Evolutionary conservation across 1,140 invertebrate species (phyloP), one percentile per base, ranked within the genome.

Genomic region (Leptonema lineaticorne): DNA sequence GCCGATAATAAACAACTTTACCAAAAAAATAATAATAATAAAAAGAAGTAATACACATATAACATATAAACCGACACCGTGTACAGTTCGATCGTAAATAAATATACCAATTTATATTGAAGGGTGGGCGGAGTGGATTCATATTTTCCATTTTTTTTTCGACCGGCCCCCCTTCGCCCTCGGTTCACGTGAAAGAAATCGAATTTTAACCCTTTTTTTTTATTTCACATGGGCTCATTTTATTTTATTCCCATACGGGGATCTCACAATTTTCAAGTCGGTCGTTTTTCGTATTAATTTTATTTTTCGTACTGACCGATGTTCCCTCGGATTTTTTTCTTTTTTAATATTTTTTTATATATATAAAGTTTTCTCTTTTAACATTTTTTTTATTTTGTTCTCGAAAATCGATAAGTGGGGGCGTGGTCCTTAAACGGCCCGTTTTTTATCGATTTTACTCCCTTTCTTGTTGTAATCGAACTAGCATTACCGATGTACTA

Each of bases 31-130:
- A n/a, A n/a, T n/a, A n/a, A n/a, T n/a, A n/a, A n/a, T n/a, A n/a
- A n/a, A n/a, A n/a, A n/a, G n/a, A n/a, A n/a, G n/a, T n/a, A n/a
- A n/a, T n/a, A n/a, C n/a, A n/a, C n/a, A n/a, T n/a, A n/a, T n/a
- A n/a, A 41, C 2, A 41, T 16, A 41, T 11, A 33, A 5, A 33
- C 30, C 5, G 5, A 33, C 30, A 33, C 37, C 22, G 22, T 1
- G 48, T 30, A 66, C 67, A 72, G 63, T 58, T 69, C 58, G 70
- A 69, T 72, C 70, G 53, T 72, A 72, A 72, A 72, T 72, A 72
- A 72, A 72, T 72, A 72, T 72, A 65, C 70, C 70, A 72, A 72
- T 72, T 72, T 72, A 72, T 72, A 72, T 72, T 72, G 67, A 68
- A 63, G 70, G 68, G 64, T 72, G 70, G 67, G 70, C 58, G 70